Evolutionary conservation across 2,797 vertebrate genomes (phyloP).

Genomic region (Pseudochirops cupreus): DNA sequence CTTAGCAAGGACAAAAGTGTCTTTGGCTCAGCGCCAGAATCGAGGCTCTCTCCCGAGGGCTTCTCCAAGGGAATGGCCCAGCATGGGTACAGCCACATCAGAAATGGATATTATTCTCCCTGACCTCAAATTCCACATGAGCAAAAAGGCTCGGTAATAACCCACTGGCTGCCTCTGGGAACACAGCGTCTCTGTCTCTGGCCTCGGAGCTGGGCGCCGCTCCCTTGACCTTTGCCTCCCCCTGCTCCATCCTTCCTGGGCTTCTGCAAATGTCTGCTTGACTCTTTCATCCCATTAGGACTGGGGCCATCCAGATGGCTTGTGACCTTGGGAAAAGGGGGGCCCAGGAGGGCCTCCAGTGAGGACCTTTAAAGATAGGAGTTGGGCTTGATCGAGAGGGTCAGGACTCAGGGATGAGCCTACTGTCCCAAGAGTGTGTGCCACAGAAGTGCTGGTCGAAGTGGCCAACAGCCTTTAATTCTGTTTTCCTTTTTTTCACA

Average conservation of each 20-base stretch:
- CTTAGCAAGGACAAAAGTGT: background rate
- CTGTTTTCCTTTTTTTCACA: background rate
- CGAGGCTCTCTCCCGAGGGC: background rate
- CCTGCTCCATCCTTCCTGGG: background rate
- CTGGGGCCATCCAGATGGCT: background rate
- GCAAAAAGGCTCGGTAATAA: background rate
- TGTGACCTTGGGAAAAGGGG: background rate
- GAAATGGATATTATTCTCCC: background rate
- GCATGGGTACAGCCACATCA: background rate
- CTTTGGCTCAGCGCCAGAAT: background rate
- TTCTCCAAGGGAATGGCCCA: background rate
- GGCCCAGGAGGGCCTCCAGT: background rate
- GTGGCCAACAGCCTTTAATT: background rate
- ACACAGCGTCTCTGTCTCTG: background rate
- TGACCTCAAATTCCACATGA: slow-evolving; percentile 7
- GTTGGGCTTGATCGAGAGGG: background rate
- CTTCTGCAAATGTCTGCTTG: background rate
- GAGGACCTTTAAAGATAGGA: background rate
- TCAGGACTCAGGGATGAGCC: background rate
- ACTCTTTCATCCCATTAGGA: background rate
- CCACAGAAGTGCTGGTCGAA: background rate
- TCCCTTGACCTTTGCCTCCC: background rate
- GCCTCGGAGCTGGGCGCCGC: background rate
- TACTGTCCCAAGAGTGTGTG: background rate
- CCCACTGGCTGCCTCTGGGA: background rate